Conservation (phyloP, 2,113 vertebrate genomes). For the Stegastes partitus region DNA sequence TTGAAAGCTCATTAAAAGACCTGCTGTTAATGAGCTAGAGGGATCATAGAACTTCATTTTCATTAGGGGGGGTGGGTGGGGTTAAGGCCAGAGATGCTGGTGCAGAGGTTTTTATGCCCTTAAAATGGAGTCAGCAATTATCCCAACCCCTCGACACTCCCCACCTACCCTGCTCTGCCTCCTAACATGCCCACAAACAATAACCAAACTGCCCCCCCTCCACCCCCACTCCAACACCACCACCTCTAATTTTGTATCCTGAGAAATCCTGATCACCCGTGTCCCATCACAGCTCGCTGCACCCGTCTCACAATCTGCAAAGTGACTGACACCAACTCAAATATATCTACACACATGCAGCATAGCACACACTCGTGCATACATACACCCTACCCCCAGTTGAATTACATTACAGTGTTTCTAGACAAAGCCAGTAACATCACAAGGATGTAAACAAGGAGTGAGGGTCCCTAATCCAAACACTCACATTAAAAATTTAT, state of each 20-base stretch:
- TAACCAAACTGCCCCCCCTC: conserved; percentile 52
- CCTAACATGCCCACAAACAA: conserved; percentile 74
- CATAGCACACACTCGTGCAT: not conserved
- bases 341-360: not conserved
- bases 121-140: conserved; percentile 85
- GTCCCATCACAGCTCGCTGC: conserved; percentile 67
- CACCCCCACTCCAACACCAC: not conserved
- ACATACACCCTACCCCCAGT: not conserved
- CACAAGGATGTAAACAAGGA: conserved; percentile 81
- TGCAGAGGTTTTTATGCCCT: conserved; percentile 80
- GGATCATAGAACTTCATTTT: conserved; percentile 85
- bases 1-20: conserved; percentile 88
- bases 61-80: conserved; percentile 75
- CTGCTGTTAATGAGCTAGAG: conserved; percentile 88
- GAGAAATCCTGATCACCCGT: conserved; percentile 63
- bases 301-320: conserved; percentile 37
- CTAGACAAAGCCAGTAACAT: conserved; percentile 74
- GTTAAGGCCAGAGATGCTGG: conserved; percentile 78
- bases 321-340: conserved; percentile 45
- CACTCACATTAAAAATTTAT: conserved; percentile 81
- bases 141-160: conserved; percentile 78
- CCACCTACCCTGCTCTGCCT: conserved; percentile 57
- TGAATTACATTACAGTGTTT: conserved; percentile 57
- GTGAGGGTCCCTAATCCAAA: conserved; percentile 77
- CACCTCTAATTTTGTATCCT: conserved; percentile 49